Conservation (phyloP, 1,140 invertebrate species). For the Hyles euphorbiae region DNA sequence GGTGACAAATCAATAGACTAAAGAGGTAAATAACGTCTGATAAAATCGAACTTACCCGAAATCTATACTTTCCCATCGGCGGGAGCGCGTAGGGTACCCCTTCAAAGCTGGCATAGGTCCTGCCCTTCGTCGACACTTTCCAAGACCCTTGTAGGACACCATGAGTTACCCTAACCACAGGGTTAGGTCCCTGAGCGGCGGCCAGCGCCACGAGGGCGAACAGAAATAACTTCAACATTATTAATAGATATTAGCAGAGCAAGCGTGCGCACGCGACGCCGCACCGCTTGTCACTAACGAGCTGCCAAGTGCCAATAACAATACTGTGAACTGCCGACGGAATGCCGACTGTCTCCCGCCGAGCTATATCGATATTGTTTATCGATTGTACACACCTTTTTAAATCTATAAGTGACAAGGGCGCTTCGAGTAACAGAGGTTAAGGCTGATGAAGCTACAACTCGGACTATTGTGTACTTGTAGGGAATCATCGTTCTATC, state of each 20-base stretch:
- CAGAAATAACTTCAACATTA: constrained; percentile 21
- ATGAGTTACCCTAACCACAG: constrained; percentile 38
- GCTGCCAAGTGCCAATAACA: too few species aligned
- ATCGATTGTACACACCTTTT: too few species aligned
- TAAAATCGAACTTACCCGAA: constrained; percentile 48
- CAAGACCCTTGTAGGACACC: constrained; percentile 47
- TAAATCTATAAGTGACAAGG: too few species aligned
- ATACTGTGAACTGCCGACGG: too few species aligned
- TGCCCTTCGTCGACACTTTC: constrained; percentile 48
- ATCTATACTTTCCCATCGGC: constrained; percentile 76
- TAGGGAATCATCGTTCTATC: too few species aligned
- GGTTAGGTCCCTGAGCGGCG: constrained; percentile 26
- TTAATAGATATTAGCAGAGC: constrained; percentile 11
- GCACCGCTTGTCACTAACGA: constrained; percentile 4
- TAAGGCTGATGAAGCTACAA: too few species aligned
- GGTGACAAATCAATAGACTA: too few species aligned
- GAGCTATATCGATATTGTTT: too few species aligned
- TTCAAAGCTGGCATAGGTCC: constrained; percentile 74
- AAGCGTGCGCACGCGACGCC: constrained; percentile 28
- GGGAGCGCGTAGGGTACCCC: constrained; percentile 78
- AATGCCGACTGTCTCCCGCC: too few species aligned
- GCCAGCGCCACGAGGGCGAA: constrained; percentile 14
- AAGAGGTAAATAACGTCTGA: neutral
- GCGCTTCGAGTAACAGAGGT: too few species aligned
- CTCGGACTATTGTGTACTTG: too few species aligned